Base-by-base conservation (phyloP, 2,888 invertebrate genomes). In the Scaptomyza flava region DNA sequence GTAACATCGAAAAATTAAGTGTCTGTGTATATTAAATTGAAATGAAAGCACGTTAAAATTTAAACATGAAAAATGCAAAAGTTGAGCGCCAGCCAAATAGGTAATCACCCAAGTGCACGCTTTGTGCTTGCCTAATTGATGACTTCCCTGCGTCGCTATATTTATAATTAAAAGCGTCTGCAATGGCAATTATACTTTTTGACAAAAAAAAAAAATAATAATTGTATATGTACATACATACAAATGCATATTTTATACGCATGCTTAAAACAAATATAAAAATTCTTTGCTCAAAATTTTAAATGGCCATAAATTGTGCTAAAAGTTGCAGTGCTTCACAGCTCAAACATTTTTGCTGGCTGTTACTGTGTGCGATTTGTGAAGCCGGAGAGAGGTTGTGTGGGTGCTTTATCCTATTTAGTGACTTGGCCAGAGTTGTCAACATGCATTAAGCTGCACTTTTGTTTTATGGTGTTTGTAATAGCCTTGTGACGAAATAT, bases 171-270 rank as follows among this genome's bases (percentile, higher is more conserved):
- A 79, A 69, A 70, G 36, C 66, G 82, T 79, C 79, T 79, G 75
- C 72, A 81, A 65, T 72, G 62, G 68, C 77, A 79, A 81, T 79
- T 81, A 83, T 84, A 70, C 79, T 79, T 85, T 79, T 83, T 78
- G 70, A 54, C 51, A 78, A 47, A 66, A 65, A 11, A 27, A 46
- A 61, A 17, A 41, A n/a, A n/a, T n/a, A n/a, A n/a, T n/a, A n/a
- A n/a, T n/a, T 41, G 4, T 41, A 52, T 48, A 17, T 57, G 43
- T 27, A 62, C 42, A 53, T 27, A 62, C 42, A 53, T 46, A 50
- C 30, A 34, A 27, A 23, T 46, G 47, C 52, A 70, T 2, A 54
- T 56, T 43, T 17, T 42, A 47, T 27, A 48, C 11, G 31, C 66
- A 62, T 77, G 48, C 51, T 69, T 80, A 77, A 74, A 80, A 54